Evolutionary conservation across 2,797 vertebrate genomes (phyloP), one percentile per base, ranked within the genome.

Genomic region (Neosilurus hyrtlii): DNA sequence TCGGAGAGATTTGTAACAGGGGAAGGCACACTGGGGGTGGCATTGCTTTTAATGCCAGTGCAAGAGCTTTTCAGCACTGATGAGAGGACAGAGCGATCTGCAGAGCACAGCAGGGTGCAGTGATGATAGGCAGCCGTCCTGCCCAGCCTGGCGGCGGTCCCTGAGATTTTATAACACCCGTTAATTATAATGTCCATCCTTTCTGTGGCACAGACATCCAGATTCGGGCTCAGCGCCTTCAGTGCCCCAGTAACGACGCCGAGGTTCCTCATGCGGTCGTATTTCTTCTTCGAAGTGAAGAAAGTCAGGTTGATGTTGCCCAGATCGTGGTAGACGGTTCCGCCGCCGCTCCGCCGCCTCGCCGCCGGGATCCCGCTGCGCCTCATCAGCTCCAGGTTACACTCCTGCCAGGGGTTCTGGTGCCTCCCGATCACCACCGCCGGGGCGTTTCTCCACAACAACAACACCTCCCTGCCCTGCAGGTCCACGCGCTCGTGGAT

Each of bases 291-390:
- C 30, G 92, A 94, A 68, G 96, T 92, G 86, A 99, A 99, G 90
- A 99, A 99, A 57, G 97, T 97, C 88, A 98, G 77, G 89, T 99
- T 99, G 86, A 99, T 93, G 90, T 99, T 99, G 18, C 97, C 97
- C 20, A 96, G 87, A 83, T 99, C 97, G 3, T 99, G 98, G 90
- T 95, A 99, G 52, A 99, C 98, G 0, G 98, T 93, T 1, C 98
- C 97, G 18, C 97, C 98, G 1, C 98, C 98, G 35, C 98, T 99
- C 66, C 93, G 94, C 74, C 97, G 93, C 81, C 98, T 94, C 56
- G 97, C 97, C 84, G 99, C 86, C 15, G 93, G 92, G 81, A 98
- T 88, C 0, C 92, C 95, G 15, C 89, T 90, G 72, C 91, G 89
- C 88, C 95, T 93, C 94, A 97, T 91, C 1, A 95, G 86, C 11